phyloP scores from a whole-genome alignment of 2,797 vertebrate genomes.

The Syngnathus acus region DNA sequence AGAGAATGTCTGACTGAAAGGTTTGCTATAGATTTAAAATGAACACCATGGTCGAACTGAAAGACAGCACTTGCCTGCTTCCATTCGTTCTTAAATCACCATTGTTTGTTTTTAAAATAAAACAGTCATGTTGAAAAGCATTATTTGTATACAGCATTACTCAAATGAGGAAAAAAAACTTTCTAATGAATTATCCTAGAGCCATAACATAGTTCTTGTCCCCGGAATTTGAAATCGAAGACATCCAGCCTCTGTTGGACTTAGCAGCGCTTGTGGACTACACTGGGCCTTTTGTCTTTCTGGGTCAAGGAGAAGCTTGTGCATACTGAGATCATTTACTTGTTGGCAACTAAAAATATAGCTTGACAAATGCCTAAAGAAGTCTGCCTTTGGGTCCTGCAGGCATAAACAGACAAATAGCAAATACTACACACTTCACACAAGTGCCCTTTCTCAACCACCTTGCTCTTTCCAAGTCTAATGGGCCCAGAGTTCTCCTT shows the following conservation, averaged over 20 bases:
- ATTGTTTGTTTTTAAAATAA: background rate
- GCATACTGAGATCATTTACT: conserved; percentile 25
- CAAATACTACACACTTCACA: background rate
- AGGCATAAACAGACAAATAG: conserved; percentile 15
- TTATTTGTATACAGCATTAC: background rate
- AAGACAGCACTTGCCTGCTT: background rate
- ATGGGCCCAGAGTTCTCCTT: conserved; percentile 27
- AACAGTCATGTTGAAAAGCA: background rate
- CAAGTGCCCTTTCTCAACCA: conserved; percentile 17
- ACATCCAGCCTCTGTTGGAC: conserved; percentile 6
- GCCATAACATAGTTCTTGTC: background rate
- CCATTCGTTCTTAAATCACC: background rate
- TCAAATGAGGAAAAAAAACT: background rate
- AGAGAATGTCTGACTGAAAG: conserved; percentile 40
- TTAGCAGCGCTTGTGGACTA: conserved; percentile 13
- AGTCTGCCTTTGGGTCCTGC: conserved; percentile 22
- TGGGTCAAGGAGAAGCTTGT: conserved; percentile 44
- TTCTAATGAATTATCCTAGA: background rate
- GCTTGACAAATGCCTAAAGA: conserved; percentile 29
- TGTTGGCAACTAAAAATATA: conserved; percentile 52
- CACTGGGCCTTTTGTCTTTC: conserved; percentile 30
- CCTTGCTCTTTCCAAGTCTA: conserved; percentile 13
- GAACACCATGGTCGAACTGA: conserved; percentile 13
- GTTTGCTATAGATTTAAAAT: conserved; percentile 60
- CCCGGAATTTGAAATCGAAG: background rate